phyloP scores from a whole-genome alignment of 2,113 vertebrate genomes.

The Hucho hucho region DNA sequence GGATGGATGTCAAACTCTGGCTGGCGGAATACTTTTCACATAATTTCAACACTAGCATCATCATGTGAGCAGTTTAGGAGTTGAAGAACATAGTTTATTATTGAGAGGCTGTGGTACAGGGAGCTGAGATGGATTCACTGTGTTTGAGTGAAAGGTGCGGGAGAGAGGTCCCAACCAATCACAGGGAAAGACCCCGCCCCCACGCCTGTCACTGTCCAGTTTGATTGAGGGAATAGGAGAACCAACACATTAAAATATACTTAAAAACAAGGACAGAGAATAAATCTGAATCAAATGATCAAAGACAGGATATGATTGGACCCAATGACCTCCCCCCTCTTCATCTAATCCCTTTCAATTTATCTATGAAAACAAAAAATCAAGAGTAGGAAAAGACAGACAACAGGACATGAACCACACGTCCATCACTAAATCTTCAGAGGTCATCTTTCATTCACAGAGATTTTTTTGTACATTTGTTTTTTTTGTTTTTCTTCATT shows the following conservation, averaged over 20 bases:
- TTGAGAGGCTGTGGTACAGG: slow-evolving; percentile 5
- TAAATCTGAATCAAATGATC: slow-evolving; percentile 43
- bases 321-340: slow-evolving; percentile 54
- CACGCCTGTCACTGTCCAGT: slow-evolving; percentile 48
- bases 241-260: slow-evolving; percentile 31
- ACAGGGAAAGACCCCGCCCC: slow-evolving; percentile 21
- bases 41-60: slow-evolving; percentile 53
- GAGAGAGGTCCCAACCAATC: neutral
- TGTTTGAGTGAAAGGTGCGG: slow-evolving; percentile 51
- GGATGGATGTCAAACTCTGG: slow-evolving; percentile 12
- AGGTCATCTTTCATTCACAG: slow-evolving; percentile 40
- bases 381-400: slow-evolving; percentile 62
- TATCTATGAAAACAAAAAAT: slow-evolving; percentile 44
- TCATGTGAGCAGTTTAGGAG: slow-evolving; percentile 38
- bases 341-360: slow-evolving; percentile 35
- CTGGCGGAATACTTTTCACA: slow-evolving; percentile 44
- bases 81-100: neutral
- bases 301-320: slow-evolving; percentile 62
- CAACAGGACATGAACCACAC: slow-evolving; percentile 36
- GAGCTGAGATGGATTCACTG: slow-evolving; percentile 48
- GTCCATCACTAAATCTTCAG: slow-evolving; percentile 62
- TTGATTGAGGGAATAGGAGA: slow-evolving; percentile 22
- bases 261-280: slow-evolving; percentile 46
- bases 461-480: slow-evolving; percentile 2
- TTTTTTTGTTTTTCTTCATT: slow-evolving; percentile 45